Evolutionary conservation across 2,888 invertebrate genomes (phyloP).

Genomic region (Pyrochroa serraticornis): DNA sequence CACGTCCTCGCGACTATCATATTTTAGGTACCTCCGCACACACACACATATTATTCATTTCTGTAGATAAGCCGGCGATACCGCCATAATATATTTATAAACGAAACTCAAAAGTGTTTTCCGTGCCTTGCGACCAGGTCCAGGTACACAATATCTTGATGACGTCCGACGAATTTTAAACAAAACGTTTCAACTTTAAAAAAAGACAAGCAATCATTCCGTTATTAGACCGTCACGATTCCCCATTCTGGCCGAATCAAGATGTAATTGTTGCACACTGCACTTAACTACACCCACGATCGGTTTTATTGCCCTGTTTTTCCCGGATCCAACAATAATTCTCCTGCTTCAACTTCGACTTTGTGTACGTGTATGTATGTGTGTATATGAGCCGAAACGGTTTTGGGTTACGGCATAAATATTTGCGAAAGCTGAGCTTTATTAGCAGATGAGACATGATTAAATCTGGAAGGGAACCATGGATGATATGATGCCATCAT

Average conservation of each 20-base stretch:
- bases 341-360: too few relatives aligned
- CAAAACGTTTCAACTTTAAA: conserved; percentile 9
- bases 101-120: conserved; percentile 26
- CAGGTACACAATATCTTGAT: conserved; percentile 16
- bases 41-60: conserved; percentile 28
- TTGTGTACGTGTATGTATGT: too few relatives aligned
- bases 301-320: conserved; percentile 18
- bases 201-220: conserved; percentile 14
- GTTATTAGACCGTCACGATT: conserved; percentile 22
- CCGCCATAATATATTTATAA: conserved; percentile 24
- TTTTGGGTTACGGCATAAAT: background rate
- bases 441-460: conserved; percentile 20
- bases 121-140: conserved; percentile 13
- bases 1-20: conserved; percentile 25
- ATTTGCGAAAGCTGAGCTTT: conserved; percentile 11
- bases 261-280: conserved; percentile 19
- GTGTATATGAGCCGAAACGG: too few relatives aligned
- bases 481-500: conserved; percentile 18
- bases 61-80: conserved; percentile 13
- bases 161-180: conserved; percentile 27
- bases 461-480: conserved; percentile 17
- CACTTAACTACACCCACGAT: conserved; percentile 19
- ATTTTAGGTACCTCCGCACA: conserved; percentile 18
- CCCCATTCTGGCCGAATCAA: conserved; percentile 17
- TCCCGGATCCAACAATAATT: too few relatives aligned